phyloP scores from a whole-genome alignment of 2,113 vertebrate species.

The Calonectris borealis region DNA sequence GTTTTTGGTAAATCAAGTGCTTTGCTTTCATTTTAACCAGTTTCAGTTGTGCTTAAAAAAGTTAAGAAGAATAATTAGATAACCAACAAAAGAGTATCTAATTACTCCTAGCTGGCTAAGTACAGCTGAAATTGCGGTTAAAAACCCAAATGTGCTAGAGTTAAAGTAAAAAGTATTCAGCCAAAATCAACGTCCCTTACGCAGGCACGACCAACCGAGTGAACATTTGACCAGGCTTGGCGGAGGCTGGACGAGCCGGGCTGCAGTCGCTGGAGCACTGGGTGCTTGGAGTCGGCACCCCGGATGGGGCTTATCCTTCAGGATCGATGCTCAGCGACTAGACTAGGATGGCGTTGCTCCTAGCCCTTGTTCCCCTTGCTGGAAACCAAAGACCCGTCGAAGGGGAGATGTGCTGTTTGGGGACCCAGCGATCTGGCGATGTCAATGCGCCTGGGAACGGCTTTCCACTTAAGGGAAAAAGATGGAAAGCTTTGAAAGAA shows the following conservation, averaged over 20 bases:
- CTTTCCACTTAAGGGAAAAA: background rate
- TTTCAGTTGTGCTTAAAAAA: background rate
- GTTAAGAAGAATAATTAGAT: background rate
- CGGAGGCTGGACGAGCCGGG: background rate
- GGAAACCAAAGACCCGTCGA: background rate
- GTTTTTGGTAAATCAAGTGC: background rate
- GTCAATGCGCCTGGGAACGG: background rate
- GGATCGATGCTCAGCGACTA: rapidly evolving
- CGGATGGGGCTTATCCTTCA: rapidly evolving
- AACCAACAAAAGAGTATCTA: background rate
- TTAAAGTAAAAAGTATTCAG: background rate
- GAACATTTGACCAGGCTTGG: no score
- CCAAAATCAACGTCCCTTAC: background rate
- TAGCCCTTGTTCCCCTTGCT: background rate
- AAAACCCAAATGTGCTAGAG: background rate
- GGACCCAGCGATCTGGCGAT: background rate
- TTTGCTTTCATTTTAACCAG: background rate
- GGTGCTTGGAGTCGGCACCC: background rate
- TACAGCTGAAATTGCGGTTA: background rate
- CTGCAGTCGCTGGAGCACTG: background rate
- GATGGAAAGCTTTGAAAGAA: background rate
- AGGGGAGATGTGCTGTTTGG: background rate
- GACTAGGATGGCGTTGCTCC: background rate
- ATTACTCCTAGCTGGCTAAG: background rate
- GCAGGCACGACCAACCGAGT: rapidly evolving